Base-by-base conservation (phyloP, 2,797 vertebrate genomes). In the Rhadinocentrus ornatus region DNA sequence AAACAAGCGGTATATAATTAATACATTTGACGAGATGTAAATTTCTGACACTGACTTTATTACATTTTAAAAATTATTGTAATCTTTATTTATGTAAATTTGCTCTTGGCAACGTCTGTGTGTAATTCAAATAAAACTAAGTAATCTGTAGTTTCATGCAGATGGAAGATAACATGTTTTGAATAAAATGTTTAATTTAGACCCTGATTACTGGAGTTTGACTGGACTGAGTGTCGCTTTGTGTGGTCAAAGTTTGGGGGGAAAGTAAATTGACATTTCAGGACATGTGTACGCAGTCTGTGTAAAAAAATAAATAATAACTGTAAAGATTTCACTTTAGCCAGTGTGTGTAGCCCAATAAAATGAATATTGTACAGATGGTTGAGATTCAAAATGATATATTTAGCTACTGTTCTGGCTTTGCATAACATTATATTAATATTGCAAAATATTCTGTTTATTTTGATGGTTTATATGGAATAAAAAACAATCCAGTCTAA, bases 151-250 rank as follows among this genome's bases (percentile, higher is more conserved):
- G 72, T 78, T 79, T 44, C 35, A 75, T 81, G 80, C 77, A 68
- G 65, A 72, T 63, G 34, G 75, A 85, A 82, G 81, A 89, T 88
- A 81, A 86, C 75, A 89, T 88, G 87, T 89, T 86, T 78, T 64
- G 71, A 80, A 58, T 64, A 35, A 63, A 78, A 59, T 67, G 72
- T 86, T 86, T 85, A 63, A 88, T 85, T 89, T 72, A 32, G 73
- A 77, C 65, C 72, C 63, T 37, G 3, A 73, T 74, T 82, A 66
- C 80, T 85, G 87, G 82, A 86, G 84, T 86, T 89, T 90, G 89
- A 85, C 80, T 58, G 24, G 71, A 66, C 63, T 32, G 50, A 66
- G 41, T 74, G 79, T 76, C 78, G 82, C 65, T 82, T 66, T 84
- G 77, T 29, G n/a, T 83, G 70, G 80, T 85, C 69, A 76, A 71